Evolutionary conservation across 2,797 vertebrate genomes (phyloP), one percentile per base, ranked within the genome.

Genomic region (Pelochelys cantorii): DNA sequence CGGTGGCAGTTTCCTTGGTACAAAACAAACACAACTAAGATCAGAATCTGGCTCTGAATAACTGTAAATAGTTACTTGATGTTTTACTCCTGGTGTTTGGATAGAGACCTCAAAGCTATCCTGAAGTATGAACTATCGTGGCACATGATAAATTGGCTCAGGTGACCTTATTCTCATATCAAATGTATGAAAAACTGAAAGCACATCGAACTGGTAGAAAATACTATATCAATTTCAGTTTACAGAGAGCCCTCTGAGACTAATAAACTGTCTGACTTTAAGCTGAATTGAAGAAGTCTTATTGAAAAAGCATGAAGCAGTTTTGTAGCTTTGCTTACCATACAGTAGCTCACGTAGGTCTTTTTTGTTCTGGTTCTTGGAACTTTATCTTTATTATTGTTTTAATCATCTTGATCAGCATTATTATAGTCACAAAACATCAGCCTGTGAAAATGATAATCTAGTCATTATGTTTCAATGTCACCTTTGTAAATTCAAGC

Each of bases 361-460:
- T 97, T 90, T 95, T 95, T 97, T 93, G 85, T 92, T 97, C 96
- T 93, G 88, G 60, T 94, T 94, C 96, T 97, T 74, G 87, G 92
- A 95, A 86, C 88, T 96, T 97, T 85, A 79, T 89, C 95, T 97
- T 97, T 97, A 93, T 97, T 97, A 93, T 87, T 53, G 0, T 96
- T 97, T 97, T 98, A 98, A 98, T 98, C 97, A 96, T 97, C 95
- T 96, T 59, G 87, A 98, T 98, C 87, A 15, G 92, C 97, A 93
- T 97, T 97, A 96, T 97, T 97, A 95, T 96, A 96, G 97, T 96
- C 95, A 94, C 95, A 97, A 97, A 98, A 98, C 97, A 97, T 98
- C 98, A 98, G 96, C 96, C 95, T 95, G 92, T 97, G 96, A 98
- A 97, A 97, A 96, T 59, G 93, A 96, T 95, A 92, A 97, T 97